Conservation (phyloP, 2,888 invertebrate species). For the Schizaphis graminum region DNA sequence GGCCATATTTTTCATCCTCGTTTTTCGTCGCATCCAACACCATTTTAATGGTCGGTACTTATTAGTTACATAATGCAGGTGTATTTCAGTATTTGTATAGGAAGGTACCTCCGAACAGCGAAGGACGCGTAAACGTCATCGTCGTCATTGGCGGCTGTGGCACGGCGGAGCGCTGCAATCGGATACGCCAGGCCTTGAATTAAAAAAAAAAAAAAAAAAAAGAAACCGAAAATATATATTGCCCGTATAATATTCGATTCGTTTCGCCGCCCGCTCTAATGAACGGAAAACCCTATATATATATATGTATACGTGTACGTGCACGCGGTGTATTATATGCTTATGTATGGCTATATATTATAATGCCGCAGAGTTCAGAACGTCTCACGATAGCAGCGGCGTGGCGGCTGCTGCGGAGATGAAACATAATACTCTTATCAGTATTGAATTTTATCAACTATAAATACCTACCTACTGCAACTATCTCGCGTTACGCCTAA, state of each 20-base stretch:
- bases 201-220: conserved; percentile 25
- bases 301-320: neutral
- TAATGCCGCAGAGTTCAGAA: conserved; percentile 16
- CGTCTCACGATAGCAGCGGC: neutral
- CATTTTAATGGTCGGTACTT: neutral
- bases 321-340: neutral
- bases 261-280: conserved; percentile 42
- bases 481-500: conserved; percentile 27
- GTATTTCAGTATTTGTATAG: too few species aligned
- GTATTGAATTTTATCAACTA: conserved; percentile 24
- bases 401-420: neutral
- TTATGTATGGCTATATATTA: neutral
- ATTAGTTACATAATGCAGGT: neutral
- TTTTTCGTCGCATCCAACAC: neutral
- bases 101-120: too few species aligned
- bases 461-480: neutral
- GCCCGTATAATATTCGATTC: conserved; percentile 49
- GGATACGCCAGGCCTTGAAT: conserved; percentile 29
- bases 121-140: neutral
- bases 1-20: neutral
- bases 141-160: neutral
- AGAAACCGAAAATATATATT: conserved; percentile 20
- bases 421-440: conserved; percentile 28
- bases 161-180: neutral
- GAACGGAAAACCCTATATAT: conserved; percentile 25